Conservation (phyloP, 2,888 invertebrate genomes). For the Heliconius charithonia region DNA sequence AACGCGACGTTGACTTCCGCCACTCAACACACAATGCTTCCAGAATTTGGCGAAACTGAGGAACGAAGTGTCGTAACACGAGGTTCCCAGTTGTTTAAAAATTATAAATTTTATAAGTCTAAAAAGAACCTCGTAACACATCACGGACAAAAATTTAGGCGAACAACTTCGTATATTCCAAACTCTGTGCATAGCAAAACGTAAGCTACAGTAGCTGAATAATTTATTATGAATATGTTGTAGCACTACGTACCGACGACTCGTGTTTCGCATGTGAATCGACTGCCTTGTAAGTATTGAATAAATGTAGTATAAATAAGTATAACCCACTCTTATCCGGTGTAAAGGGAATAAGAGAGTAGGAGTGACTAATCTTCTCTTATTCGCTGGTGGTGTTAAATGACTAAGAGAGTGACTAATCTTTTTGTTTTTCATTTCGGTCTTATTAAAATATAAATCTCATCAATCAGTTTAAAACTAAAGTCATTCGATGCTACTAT, state of each 20-base stretch:
- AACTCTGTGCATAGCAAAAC: constrained; percentile 10
- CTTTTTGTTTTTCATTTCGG: too few species aligned
- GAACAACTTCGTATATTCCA: constrained; percentile 9
- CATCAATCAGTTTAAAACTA: too few species aligned
- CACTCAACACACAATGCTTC: too few species aligned
- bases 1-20: too few species aligned
- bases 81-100: too few species aligned
- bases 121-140: not conserved
- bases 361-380: not conserved
- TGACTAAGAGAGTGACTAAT: too few species aligned
- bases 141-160: constrained; percentile 1
- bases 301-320: not conserved
- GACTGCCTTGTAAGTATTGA: not conserved
- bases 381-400: not conserved
- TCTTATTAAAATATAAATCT: too few species aligned
- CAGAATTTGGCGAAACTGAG: too few species aligned
- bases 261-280: constrained; percentile 11
- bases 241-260: constrained; percentile 7
- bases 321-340: not conserved
- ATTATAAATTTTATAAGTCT: too few species aligned
- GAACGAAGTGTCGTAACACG: too few species aligned
- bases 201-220: constrained; percentile 15
- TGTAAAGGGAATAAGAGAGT: not conserved
- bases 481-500: too few species aligned
- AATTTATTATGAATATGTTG: constrained; percentile 20